These are phyloP conservation scores for Catharus minimus DNA, from an alignment of 2,113 vertebrate species.

Conservation along the genomic window DNA sequence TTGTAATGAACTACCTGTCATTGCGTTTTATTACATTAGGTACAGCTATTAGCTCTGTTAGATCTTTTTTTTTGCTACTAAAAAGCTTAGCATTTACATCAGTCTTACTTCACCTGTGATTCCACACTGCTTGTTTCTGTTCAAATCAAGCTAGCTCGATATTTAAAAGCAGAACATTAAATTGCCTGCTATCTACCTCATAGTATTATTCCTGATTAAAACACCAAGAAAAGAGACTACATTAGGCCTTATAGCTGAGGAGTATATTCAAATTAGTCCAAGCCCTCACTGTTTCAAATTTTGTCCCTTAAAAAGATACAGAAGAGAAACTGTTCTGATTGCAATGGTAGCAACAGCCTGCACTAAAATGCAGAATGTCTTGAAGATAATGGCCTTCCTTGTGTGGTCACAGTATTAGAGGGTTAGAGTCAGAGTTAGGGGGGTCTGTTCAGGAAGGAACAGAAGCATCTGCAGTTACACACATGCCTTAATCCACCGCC, in stretches of 20 bases:
- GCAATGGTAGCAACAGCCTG: background rate
- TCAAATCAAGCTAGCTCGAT: background rate
- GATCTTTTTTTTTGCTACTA: background rate
- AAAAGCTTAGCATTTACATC: background rate
- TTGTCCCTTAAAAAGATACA: background rate
- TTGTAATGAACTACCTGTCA: background rate
- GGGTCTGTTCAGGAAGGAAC: fast-evolving
- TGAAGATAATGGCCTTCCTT: background rate
- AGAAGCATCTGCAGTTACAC: background rate
- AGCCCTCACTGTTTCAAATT: background rate
- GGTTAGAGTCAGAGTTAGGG: too few relatives aligned
- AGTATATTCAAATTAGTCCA: background rate
- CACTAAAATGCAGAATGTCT: background rate
- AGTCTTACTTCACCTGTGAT: background rate
- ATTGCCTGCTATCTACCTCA: background rate
- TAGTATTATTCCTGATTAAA: background rate
- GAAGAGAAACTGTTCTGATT: background rate
- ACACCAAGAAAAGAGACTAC: background rate
- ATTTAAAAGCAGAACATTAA: background rate
- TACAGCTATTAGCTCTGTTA: background rate
- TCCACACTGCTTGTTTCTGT: background rate
- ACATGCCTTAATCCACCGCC: background rate
- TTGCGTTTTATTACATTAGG: background rate
- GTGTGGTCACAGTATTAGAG: background rate
- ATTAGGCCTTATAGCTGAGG: background rate